phyloP scores from a whole-genome alignment of 2,888 invertebrate genomes.

The Carabus problematicus region DNA sequence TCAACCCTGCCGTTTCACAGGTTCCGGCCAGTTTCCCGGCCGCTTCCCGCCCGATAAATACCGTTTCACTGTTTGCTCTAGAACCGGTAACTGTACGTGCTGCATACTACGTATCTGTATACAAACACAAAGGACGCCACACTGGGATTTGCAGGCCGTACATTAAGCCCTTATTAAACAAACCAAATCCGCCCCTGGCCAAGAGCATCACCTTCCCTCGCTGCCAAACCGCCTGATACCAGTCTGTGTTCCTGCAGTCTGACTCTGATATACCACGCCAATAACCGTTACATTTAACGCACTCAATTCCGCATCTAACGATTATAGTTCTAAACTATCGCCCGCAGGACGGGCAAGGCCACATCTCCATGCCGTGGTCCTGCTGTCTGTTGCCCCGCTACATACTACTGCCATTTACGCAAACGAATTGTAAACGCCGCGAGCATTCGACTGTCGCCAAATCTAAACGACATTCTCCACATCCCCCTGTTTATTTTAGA shows the following conservation, averaged over 20 bases:
- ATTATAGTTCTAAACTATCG: conserved; percentile 24
- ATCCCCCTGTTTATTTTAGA: too few relatives aligned
- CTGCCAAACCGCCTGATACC: neutral
- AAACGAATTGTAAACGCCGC: too few relatives aligned
- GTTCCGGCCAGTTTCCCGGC: conserved; percentile 23
- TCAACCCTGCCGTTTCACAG: conserved; percentile 36
- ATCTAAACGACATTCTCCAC: too few relatives aligned
- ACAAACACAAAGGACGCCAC: conserved; percentile 11
- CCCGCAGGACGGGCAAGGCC: conserved; percentile 4
- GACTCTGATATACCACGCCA: conserved; percentile 25
- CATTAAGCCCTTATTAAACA: conserved; percentile 35
- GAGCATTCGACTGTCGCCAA: too few relatives aligned
- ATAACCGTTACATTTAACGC: conserved; percentile 38
- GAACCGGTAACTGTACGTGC: conserved; percentile 30
- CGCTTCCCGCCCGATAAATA: conserved; percentile 22
- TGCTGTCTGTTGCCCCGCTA: neutral
- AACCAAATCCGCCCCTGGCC: conserved; percentile 18
- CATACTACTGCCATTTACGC: too few relatives aligned
- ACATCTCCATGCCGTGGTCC: conserved; percentile 7
- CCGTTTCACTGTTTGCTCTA: conserved; percentile 30
- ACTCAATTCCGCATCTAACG: conserved; percentile 37
- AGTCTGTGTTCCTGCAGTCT: too few relatives aligned
- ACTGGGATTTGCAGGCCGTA: neutral
- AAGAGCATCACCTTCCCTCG: neutral
- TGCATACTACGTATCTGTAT: conserved; percentile 7